Evolutionary conservation across 2,113 vertebrate genomes (phyloP), one percentile per base, ranked within the genome.

Genomic region (Corapipo altera): DNA sequence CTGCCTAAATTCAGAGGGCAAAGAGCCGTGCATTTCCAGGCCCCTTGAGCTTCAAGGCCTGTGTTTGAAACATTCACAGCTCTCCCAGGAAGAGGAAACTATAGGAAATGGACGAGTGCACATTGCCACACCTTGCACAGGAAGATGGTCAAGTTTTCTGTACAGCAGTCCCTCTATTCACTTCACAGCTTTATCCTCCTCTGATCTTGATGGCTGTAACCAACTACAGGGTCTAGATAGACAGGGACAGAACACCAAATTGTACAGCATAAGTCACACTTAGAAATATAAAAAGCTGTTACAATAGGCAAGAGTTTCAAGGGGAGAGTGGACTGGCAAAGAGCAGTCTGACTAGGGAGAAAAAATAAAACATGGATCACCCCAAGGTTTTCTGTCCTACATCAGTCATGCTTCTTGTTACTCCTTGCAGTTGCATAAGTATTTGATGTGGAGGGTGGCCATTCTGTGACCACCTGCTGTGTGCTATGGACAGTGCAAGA

Each of bases 401-500:
- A 20, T 51, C 43, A 75, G 48, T 16, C 44, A 26, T 23, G 44
- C 26, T 75, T 33, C 58, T 39, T 12, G 32, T 33, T n/a, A 33
- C 9, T 73, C 54, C 57, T 16, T 16, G 26, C 9, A 54, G 83
- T 10, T 5, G 1, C 21, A 11, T 15, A 19, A 44, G 32, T 18
- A 21, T 58, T 39, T 83, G 59, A 73, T 46, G 54, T 12, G 26
- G 49, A 82, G 39, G 54, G 33, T 17, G 71, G 43, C 37, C 0
- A 0, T 32, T 69, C 58, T 3, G 2, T 8, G 73, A 65, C 6
- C 0, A 0, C 30, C 58, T 44, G 57, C 32, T 0, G 1, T 73
- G 69, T 0, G 9, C n/a, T 3, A 3, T 2, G 37, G 33, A 32
- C 54, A 70, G 0, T 0, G 0, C 51, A 54, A 57, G 32, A 71